Base-by-base conservation (phyloP, 2,113 vertebrate species). In the Chinchilla lanigera region DNA sequence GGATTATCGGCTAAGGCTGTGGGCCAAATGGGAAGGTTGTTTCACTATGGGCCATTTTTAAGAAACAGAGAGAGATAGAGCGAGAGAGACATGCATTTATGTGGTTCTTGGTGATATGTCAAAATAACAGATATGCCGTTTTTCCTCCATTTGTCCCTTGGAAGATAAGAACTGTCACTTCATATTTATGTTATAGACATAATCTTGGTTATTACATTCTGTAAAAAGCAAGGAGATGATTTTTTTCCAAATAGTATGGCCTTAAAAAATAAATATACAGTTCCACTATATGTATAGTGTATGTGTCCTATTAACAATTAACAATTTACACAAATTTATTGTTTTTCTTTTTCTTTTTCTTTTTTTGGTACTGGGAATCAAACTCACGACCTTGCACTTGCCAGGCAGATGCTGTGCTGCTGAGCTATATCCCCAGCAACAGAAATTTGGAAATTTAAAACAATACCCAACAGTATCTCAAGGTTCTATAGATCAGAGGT, bases 151-250 rank as follows among this genome's bases (percentile, higher is more conserved):
- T 58, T 81, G 1, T 4, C 65, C 69, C 58, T 96, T 24, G 69
- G 50, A 89, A 97, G 41, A 87, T 69, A 65, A 90, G 24, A 89
- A 24, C 50, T 98, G 2, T 97, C 97, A 94, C 9, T 86, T 97
- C 22, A 88, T 44, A 38, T 96, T 97, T 97, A 88, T 96, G 77
- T 86, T 58, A 93, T 63, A 78, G 86, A 38, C 60, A 96, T n/a
- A 83, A 69, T 1, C 28, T 44, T 12, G 67, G 61, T 14, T 78
- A 50, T 30, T 78, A 17, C 47, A 10, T 91, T 24, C 58, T 86
- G 22, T 35, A 90, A 97, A 96, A 88, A 28, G 17, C 47, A 96
- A 88, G 22, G 96, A 28, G 38, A 89, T 61, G 7, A 65, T 92
- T 28, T 17, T 2, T 94, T 67, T 85, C 80, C 11, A 44, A 84